Conservation (phyloP, 2,797 vertebrate genomes). For the Fistularia commersonii region DNA sequence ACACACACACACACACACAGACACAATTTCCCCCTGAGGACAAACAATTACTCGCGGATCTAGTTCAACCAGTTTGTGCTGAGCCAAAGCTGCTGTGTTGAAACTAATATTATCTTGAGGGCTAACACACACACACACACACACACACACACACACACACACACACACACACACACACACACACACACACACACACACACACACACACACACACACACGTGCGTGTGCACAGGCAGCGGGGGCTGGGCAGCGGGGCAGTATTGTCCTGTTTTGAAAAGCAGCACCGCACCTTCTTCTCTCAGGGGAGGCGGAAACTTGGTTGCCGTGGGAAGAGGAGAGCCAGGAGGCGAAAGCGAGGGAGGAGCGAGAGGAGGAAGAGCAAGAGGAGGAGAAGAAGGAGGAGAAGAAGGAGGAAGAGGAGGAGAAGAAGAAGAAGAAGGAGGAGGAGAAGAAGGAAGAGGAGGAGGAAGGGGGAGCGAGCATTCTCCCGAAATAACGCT, state of each 20-base stretch:
- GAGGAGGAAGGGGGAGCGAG: too few relatives aligned
- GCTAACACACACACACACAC: too few relatives aligned
- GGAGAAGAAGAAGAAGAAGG: conserved; percentile 38
- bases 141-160: too few relatives aligned
- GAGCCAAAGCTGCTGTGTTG: conserved; percentile 42
- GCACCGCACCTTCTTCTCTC: conserved; percentile 46
- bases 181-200: conserved; percentile 6
- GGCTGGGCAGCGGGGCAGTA: conserved; percentile 47
- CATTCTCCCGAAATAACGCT: conserved; percentile 73
- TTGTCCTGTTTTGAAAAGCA: conserved; percentile 51
- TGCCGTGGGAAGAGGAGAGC: too few relatives aligned
- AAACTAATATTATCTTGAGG: conserved; percentile 49
- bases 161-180: conserved; percentile 9
- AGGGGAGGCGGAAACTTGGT: conserved; percentile 36
- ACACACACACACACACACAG: conserved; percentile 13
- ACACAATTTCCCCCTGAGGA: conserved; percentile 39
- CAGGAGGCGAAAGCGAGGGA: conserved; percentile 31
- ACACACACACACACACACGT: background rate
- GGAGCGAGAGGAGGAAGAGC: conserved; percentile 16
- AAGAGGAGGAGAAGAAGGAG: conserved; percentile 22
- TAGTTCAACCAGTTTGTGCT: conserved; percentile 55
- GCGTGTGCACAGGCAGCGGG: conserved; percentile 13
- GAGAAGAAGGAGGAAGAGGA: too few relatives aligned
- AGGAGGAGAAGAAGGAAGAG: conserved; percentile 56
- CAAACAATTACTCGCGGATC: conserved; percentile 59